Evolutionary conservation across 2,888 invertebrate genomes (phyloP), one percentile per base, ranked within the genome.

Genomic region (Melikaiella ostensackeni): DNA sequence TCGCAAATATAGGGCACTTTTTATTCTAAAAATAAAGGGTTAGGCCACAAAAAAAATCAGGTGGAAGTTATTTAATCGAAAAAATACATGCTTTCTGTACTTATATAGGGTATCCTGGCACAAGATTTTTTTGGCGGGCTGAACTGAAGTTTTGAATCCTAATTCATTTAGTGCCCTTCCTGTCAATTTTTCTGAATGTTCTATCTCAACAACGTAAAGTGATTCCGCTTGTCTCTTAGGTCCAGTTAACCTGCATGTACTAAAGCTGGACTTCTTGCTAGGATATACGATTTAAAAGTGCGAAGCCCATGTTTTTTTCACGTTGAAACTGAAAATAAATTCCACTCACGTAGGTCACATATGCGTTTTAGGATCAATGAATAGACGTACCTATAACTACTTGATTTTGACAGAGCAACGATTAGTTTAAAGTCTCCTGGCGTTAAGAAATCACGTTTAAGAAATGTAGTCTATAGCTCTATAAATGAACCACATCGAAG

Each of bases 281-380:
- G 42, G 27, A n/a, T 2, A 16, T 24, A n/a, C 19, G n/a, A 30
- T 66, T 9, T 16, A n/a, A 46, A 66, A 66, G n/a, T 66, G 27
- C 30, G 50, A 19, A 30, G 30, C 19, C 75, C 70, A 75, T 75
- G 75, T 75, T 79, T 76, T 79, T 79, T 79, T 76, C 62, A 76
- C 70, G 62, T n/a, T 50, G 57, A 75, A 79, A 75, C 42, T 74
- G 35, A 50, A 38, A 70, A 75, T 79, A 76, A 79, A 77, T 73
- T 77, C 79, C 24, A 77, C 76, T 79, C 77, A 77, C 79, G 79
- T 79, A 57, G 77, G 33, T 73, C 77, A 79, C 76, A 77, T 76
- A 76, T 62, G 55, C 66, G 70, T 76, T 74, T 70, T 50, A 55
- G 35, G 38, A 75, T 70, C 70, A 30, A 50, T 50, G 46, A 70